A percentile compares a stretch with the other conserved stretches of the same genome.
phyloP scores from a whole-genome alignment of 2,113 vertebrate species.

The Xenopus tropicalis region DNA sequence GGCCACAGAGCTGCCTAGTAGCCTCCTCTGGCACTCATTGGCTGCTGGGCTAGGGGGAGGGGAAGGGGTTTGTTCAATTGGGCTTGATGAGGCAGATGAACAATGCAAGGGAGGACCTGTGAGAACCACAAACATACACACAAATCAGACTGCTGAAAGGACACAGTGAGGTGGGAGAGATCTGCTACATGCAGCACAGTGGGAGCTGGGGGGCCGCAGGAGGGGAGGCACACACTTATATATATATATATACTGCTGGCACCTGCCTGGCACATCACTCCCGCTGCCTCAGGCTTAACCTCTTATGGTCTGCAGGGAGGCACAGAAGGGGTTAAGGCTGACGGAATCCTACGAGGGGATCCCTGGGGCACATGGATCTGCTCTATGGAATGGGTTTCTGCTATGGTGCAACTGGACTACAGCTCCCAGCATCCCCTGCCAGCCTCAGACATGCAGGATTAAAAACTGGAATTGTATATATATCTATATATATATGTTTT shows the following conservation, averaged over 20 bases:
- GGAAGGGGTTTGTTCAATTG: slow-evolving; percentile 85
- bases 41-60: slow-evolving; percentile 84
- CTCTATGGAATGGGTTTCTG: no score
- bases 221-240: neutral
- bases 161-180: slow-evolving; percentile 26
- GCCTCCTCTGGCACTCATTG: slow-evolving; percentile 92
- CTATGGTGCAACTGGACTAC: no score
- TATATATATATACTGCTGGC: neutral
- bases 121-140: slow-evolving; percentile 85
- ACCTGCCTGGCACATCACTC: no score
- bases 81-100: slow-evolving; percentile 91
- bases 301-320: neutral
- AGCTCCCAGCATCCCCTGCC: no score
- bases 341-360: no score
- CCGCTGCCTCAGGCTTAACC: neutral
- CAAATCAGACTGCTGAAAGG: slow-evolving; percentile 61
- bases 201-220: slow-evolving; percentile 23
- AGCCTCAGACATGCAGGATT: no score
- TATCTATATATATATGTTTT: no score
- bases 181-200: slow-evolving; percentile 19
- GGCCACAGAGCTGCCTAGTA: slow-evolving; percentile 93
- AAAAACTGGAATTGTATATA: no score
- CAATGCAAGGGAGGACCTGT: slow-evolving; percentile 91
- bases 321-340: neutral
- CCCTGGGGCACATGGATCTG: no score